A percentile compares a stretch with the other conserved stretches of the same genome.
Conservation (phyloP, 2,797 vertebrate genomes). For the Tangara arthus region DNA sequence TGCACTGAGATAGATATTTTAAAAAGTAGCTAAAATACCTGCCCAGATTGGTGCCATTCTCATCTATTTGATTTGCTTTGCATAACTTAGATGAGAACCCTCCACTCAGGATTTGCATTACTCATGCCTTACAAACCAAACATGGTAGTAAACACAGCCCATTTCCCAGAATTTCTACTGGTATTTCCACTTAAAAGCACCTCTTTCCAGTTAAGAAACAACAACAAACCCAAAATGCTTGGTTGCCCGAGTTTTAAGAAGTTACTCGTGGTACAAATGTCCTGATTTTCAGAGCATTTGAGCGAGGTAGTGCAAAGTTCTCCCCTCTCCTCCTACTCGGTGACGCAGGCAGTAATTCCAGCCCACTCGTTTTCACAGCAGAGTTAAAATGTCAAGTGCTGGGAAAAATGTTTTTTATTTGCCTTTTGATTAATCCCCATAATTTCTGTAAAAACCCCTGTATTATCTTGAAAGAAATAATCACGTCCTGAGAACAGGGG, state of each 20-base stretch:
- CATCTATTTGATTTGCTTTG: background rate
- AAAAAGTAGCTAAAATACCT: rapidly evolving
- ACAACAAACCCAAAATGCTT: background rate
- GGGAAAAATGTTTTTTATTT: background rate
- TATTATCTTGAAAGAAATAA: background rate
- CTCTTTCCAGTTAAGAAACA: background rate
- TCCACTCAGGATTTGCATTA: background rate
- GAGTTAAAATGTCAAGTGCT: constrained; percentile 57
- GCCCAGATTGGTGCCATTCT: background rate
- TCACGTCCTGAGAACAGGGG: background rate
- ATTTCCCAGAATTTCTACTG: background rate
- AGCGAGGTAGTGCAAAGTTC: background rate
- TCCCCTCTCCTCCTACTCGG: constrained; percentile 35
- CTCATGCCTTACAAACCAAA: background rate
- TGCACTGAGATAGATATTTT: background rate
- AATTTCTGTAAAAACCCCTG: background rate
- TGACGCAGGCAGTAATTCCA: constrained; percentile 43
- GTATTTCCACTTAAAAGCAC: background rate
- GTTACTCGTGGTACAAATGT: constrained; percentile 8
- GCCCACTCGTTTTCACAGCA: constrained; percentile 26
- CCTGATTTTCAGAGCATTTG: background rate
- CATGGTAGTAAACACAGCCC: background rate
- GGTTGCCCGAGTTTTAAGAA: background rate
- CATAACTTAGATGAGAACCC: background rate
- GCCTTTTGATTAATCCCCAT: constrained; percentile 2